Evolutionary conservation across 2,797 vertebrate species (phyloP).

Genomic region (Calcarius lapponicus): DNA sequence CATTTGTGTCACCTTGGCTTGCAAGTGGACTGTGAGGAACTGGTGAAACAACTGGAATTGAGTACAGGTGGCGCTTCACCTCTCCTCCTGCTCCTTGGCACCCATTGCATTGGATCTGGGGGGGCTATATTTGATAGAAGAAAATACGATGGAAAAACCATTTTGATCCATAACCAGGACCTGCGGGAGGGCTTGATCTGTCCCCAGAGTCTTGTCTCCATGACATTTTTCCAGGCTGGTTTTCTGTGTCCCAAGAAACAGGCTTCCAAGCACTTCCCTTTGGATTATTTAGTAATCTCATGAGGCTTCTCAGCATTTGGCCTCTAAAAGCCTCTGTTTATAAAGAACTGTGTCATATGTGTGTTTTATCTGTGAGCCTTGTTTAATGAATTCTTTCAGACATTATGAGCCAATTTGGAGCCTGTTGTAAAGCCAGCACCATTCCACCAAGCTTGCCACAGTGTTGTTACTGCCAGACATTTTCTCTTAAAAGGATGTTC

Average conservation of each 20-base stretch:
- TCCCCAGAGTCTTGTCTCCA: conserved; percentile 14
- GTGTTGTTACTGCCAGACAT: background rate
- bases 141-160: background rate
- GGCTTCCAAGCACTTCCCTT: background rate
- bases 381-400: background rate
- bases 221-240: conserved; percentile 24
- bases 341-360: background rate
- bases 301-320: background rate
- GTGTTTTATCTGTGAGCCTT: background rate
- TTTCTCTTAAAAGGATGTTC: conserved; percentile 29
- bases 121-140: background rate
- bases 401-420: background rate
- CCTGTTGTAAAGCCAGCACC: background rate
- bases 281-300: conserved; percentile 17
- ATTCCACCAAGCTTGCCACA: background rate
- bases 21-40: background rate
- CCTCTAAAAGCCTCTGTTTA: background rate
- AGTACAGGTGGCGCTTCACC: background rate
- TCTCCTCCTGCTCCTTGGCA: background rate
- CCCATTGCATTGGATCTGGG: background rate
- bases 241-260: conserved; percentile 4
- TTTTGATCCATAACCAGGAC: background rate
- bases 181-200: background rate
- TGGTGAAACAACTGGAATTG: background rate
- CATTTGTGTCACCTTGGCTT: conserved; percentile 61